Conservation (phyloP, 2,113 vertebrate genomes). For the Eublepharis macularius region DNA sequence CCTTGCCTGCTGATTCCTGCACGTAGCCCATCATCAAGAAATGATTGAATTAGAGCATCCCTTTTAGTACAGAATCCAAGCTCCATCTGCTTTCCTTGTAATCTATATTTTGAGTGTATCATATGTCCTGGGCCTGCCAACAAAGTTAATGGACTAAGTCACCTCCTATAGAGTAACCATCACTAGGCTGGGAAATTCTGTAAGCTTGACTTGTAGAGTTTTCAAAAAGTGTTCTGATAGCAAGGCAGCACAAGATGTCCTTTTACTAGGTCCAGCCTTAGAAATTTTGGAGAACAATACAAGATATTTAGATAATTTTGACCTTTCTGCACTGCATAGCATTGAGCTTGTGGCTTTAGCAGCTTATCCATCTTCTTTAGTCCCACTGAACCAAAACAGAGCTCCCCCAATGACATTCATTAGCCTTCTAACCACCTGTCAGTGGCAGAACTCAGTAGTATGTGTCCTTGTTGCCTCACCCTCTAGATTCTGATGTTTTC, state of each 20-base stretch:
- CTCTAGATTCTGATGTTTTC: neutral
- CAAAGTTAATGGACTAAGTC: conserved; percentile 4
- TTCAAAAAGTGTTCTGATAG: neutral
- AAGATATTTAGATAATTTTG: neutral
- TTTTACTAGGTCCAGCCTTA: neutral
- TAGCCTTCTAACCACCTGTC: neutral
- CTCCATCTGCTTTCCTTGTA: conserved; percentile 35
- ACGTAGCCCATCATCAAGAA: conserved; percentile 5
- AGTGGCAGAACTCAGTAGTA: neutral
- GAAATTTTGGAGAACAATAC: neutral
- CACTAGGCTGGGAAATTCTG: conserved; percentile 6
- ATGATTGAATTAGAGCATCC: conserved; percentile 24
- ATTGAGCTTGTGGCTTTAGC: neutral
- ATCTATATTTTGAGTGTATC: conserved; percentile 5
- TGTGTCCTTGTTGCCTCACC: neutral
- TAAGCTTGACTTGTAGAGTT: neutral
- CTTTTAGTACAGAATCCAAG: conserved; percentile 33
- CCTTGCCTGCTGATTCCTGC: conserved; percentile 18
- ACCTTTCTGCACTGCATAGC: neutral
- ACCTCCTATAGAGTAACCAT: conserved; percentile 1
- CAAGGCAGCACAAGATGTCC: neutral
- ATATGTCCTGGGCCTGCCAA: neutral
- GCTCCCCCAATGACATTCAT: neutral
- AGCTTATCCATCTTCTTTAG: neutral
- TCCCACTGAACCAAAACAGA: neutral